A percentile compares a stretch with the other conserved stretches of the same genome.
Conservation (phyloP, 1,140 invertebrate species). For the Drosophila bifasciata region DNA sequence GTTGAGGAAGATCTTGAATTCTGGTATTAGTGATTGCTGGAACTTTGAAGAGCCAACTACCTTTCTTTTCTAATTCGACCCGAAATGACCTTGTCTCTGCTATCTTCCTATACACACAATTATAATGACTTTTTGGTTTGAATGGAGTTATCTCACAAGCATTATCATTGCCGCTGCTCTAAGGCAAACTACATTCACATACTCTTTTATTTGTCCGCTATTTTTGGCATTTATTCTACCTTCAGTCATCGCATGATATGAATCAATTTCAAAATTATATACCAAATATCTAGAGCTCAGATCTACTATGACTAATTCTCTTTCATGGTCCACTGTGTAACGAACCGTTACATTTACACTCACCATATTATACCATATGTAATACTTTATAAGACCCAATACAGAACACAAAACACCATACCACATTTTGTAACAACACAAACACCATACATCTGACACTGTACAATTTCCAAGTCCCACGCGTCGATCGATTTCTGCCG, state of each 20-base stretch:
- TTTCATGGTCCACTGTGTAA: background rate
- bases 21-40: background rate
- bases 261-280: conserved; percentile 2
- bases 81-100: background rate
- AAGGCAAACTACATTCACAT: background rate
- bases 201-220: no score
- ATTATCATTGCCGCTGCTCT: conserved; percentile 2
- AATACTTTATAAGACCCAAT: no score
- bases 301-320: background rate
- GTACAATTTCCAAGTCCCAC: no score
- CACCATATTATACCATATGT: no score
- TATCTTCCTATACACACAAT: background rate
- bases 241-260: background rate
- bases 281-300: background rate
- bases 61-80: background rate
- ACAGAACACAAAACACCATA: no score
- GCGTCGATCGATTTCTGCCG: no score
- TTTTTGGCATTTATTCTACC: no score
- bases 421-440: no score
- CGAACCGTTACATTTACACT: no score
- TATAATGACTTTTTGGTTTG: conserved; percentile 1
- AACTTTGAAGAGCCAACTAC: conserved; percentile 6
- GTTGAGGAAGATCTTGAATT: background rate
- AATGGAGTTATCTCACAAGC: background rate
- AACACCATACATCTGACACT: no score